These are phyloP conservation scores for Sclerurus mexicanus DNA, from an alignment of 2,113 vertebrate genomes.

Conservation along the genomic window DNA sequence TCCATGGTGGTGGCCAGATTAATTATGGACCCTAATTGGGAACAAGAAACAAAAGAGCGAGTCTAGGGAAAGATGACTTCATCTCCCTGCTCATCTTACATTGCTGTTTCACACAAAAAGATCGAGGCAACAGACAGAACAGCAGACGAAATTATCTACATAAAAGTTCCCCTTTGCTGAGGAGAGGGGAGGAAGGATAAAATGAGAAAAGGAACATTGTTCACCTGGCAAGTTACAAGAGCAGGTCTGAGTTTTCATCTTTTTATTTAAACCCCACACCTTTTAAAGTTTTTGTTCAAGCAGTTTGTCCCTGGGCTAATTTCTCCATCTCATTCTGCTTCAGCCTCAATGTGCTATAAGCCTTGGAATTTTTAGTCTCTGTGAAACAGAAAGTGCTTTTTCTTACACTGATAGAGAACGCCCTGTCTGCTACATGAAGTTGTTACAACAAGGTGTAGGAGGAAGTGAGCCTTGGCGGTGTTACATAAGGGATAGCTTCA, in stretches of 20 bases:
- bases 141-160: constrained; percentile 16
- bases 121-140: not conserved
- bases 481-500: not conserved
- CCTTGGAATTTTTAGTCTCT: not conserved
- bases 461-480: not conserved
- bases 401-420: not conserved
- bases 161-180: not conserved
- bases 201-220: not conserved
- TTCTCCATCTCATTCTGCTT: not conserved
- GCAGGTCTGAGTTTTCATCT: not conserved
- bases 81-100: constrained; percentile 42
- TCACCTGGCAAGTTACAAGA: not conserved
- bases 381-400: constrained; percentile 1
- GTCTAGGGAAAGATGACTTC: constrained; percentile 37
- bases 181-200: not conserved
- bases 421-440: not conserved
- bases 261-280: constrained; percentile 12
- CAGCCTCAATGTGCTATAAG: constrained; percentile 5
- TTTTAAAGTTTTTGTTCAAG: constrained; percentile 19
- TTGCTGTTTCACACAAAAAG: constrained; percentile 23
- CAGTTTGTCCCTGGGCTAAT: constrained; percentile 20
- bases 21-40: constrained; percentile 61
- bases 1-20: not conserved
- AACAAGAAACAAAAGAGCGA: constrained; percentile 50
- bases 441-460: not conserved